Base-by-base conservation (phyloP, 2,113 vertebrate species). In the Atractosteus spatula region DNA sequence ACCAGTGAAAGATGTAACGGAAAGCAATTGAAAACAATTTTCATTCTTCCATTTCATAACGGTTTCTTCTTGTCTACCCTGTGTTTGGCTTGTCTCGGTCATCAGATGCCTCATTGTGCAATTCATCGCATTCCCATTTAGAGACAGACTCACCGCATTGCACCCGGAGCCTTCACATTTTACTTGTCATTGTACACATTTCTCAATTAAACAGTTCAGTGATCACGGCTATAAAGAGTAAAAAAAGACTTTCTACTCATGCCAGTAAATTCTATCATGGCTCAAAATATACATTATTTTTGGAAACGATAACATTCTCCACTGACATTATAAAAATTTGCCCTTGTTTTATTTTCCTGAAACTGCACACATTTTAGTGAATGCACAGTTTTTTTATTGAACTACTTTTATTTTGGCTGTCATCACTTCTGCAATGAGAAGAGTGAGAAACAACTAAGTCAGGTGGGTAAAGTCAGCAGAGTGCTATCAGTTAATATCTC, bases 131-230 rank as follows among this genome's bases (percentile, higher is more conserved):
- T 4, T 43, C n/a, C 12, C 43, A 66, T 14, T n/a, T 45, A 42
- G 45, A 43, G 12, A 13, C 41, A n/a, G 13, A 16, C 43, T 45
- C 43, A 66, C 13, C 16, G n/a, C 41, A 42, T 3, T 45, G 11
- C 8, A 66, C 43, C 64, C 42, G 45, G 14, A 66, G 45, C n/a
- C 41, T 16, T 13, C 64, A 51, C 44, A 44, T 66, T 66, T 47
- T 6, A 44, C 64, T 2, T 47, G 64, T 45, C 14, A 66, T 45
- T 45, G 3, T 42, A 66, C 14, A 66, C 64, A 43, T 45, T 45
- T 42, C 45, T 66, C 64, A 66, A 66, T 66, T 66, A 66, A 66
- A 16, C 45, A 45, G 42, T 8, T 44, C 64, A 66, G 64, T 45
- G 14, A 66, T 45, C 64, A 47, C 4, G 45, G 45, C 64, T 47